Base-by-base conservation (phyloP, 2,888 invertebrate species). In the Drosophila crucigera region DNA sequence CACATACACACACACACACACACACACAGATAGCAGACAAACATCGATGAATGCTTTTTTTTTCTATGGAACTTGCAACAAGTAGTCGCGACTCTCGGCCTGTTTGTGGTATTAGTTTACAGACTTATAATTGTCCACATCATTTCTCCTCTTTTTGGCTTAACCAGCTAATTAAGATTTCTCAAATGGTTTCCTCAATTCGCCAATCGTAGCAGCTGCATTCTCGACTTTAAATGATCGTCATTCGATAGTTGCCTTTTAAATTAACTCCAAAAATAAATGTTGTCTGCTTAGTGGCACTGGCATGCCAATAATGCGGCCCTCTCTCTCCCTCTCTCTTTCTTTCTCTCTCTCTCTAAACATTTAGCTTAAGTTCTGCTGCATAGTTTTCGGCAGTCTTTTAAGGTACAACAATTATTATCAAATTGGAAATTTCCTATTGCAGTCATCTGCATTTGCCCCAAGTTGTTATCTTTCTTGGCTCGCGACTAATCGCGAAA, bases 111-210 rank as follows among this genome's bases (percentile, higher is more conserved):
- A 79, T 86, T 80, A 84, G 84, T 82, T 85, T 76, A 76, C 70
- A 60, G 85, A 73, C 80, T 75, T 83, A 75, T 85, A 85, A 89
- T 85, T 85, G 88, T 73, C 70, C 43, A 80, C 66, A 86, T 89
- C 78, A 86, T 78, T 80, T 87, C 62, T 67, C 63, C 89, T 82
- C 67, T 90, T 90, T 86, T 86, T 90, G 86, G 86, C 63, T 72
- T 74, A 76, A 65, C 63, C 68, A 85, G 83, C 78, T 88, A 80
- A 86, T 86, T 86, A 86, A 86, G 80, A 90, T 90, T 78, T 76
- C 65, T 83, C 59, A 78, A 71, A 90, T 83, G 60, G 62, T 76
- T 80, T 43, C 33, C 55, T 31, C 47, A 55, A 47, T 37, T 43
- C 50, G 33, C 43, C 69, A 52, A n/a, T 64, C 47, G n/a, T 52